Percentiles rank a stretch among this genome's conserved stretches.
Evolutionary conservation across 2,888 invertebrate species (phyloP).

Genomic region (Oligia fasciuncula): DNA sequence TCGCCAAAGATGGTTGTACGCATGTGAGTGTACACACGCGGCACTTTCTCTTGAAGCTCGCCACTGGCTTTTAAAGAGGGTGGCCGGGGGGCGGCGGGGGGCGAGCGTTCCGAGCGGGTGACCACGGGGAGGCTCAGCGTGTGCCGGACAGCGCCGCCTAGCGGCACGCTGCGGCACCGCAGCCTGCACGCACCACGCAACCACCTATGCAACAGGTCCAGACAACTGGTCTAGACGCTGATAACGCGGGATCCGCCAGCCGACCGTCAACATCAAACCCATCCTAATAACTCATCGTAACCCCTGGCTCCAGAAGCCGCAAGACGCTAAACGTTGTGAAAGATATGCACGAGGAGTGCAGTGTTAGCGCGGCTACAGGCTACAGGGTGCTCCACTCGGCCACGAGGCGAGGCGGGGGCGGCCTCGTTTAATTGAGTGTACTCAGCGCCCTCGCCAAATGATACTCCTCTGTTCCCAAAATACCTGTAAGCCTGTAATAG

Average conservation of each 20-base stretch:
- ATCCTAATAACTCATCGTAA: constrained; percentile 9
- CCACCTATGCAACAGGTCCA: constrained; percentile 64
- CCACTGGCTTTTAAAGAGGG: constrained; percentile 91
- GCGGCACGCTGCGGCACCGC: constrained; percentile 60
- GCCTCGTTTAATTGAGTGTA: constrained; percentile 88
- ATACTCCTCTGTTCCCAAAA: constrained; percentile 87
- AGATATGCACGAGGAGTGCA: constrained; percentile 50
- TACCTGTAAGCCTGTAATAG: constrained; percentile 90
- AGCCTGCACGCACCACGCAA: constrained; percentile 56
- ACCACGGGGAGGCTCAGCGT: constrained; percentile 88
- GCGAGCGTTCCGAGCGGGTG: constrained; percentile 88
- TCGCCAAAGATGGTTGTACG: constrained; percentile 88
- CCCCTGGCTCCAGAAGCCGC: not conserved
- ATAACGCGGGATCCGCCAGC: constrained; percentile 38
- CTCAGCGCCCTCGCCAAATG: constrained; percentile 88
- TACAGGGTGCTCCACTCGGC: constrained; percentile 44
- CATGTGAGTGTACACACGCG: constrained; percentile 89
- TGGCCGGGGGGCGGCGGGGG: constrained; percentile 79
- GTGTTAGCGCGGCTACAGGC: constrained; percentile 38
- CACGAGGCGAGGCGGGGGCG: constrained; percentile 65
- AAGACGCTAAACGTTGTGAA: constrained; percentile 2
- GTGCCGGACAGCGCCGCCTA: constrained; percentile 77
- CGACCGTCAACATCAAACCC: constrained; percentile 25
- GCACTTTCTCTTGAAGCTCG: constrained; percentile 91
- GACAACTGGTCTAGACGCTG: constrained; percentile 61